Evolutionary conservation across 2,113 vertebrate species (phyloP), one percentile per base, ranked within the genome.

Genomic region (Toxotes jaculatrix): DNA sequence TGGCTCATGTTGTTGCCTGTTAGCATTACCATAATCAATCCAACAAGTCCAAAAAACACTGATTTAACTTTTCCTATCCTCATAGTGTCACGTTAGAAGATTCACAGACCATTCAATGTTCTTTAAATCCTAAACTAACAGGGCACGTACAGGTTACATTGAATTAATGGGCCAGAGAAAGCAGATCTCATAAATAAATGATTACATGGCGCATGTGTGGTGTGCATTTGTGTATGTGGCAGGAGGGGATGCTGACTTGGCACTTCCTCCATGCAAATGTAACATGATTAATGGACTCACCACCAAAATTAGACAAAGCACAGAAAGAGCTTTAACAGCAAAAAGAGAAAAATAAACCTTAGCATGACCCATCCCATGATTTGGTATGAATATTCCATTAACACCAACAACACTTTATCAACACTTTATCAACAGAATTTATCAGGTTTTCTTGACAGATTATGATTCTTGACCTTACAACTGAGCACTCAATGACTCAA

Each of bases 251-350:
- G 88, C 91, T 93, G 91, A 93, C 77, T 66, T 11, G 13, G 83
- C 80, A 73, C 84, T 83, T 88, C 34, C 69, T 67, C 42, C 60
- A 72, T 84, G 80, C 77, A 85, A 91, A 89, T 84, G 78, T 63
- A 70, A 77, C 74, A 63, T 90, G 90, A 92, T 92, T 88, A 92
- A 94, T 93, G 67, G 79, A 72, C 60, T 63, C 62, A 31, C 16
- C 38, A 49, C 51, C 49, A 56, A 84, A 74, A 79, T 74, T 43
- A 84, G 77, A 82, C 14, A 1, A 45, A 55, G 32, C 34, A 32
- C 23, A 78, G 40, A 88, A 77, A 86, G 23, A 67, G 67, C 82
- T 56, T 83, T 38, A 79, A 36, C 71, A 64, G 80, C 64, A 82
- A 42, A 66, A 69, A 23, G 5, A 31, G 14, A 21, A 76, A 82